phyloP scores from a whole-genome alignment of 2,888 invertebrate genomes.

The Epistrophella euchroma region DNA sequence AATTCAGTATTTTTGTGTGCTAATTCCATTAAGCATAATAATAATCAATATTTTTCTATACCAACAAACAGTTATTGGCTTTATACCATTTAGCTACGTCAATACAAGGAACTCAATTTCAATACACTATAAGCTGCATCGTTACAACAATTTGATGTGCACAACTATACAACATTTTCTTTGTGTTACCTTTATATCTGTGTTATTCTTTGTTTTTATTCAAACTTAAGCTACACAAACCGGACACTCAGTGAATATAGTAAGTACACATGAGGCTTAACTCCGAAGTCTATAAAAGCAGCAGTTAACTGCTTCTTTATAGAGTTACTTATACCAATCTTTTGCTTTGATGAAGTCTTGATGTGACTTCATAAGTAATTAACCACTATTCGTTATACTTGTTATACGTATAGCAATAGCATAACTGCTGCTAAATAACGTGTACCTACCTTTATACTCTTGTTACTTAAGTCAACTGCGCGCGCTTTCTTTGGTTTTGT shows the following conservation, averaged over 20 bases:
- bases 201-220: slow-evolving; percentile 12
- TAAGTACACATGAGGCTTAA: neutral
- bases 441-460: slow-evolving; percentile 15
- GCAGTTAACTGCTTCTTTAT: slow-evolving; percentile 26
- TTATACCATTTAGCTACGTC: neutral
- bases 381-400: slow-evolving; percentile 59
- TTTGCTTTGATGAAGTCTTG: slow-evolving; percentile 70
- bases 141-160: slow-evolving; percentile 49
- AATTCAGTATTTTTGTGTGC: neutral
- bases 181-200: neutral
- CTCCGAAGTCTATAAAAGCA: neutral
- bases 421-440: slow-evolving; percentile 64
- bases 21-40: neutral
- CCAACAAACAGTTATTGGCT: slow-evolving; percentile 6
- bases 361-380: slow-evolving; percentile 76
- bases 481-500: slow-evolving; percentile 66
- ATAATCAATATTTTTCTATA: slow-evolving; percentile 5
- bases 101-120: slow-evolving; percentile 56
- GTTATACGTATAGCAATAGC: neutral
- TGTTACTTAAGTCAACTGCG: slow-evolving; percentile 74
- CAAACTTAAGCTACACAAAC: slow-evolving; percentile 33
- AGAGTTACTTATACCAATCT: neutral
- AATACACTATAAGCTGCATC: slow-evolving; percentile 45
- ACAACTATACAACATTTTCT: slow-evolving; percentile 28
- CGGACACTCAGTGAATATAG: slow-evolving; percentile 2